Evolutionary conservation across 2,888 invertebrate species (phyloP).

Genomic region (Drosophila kokeensis): DNA sequence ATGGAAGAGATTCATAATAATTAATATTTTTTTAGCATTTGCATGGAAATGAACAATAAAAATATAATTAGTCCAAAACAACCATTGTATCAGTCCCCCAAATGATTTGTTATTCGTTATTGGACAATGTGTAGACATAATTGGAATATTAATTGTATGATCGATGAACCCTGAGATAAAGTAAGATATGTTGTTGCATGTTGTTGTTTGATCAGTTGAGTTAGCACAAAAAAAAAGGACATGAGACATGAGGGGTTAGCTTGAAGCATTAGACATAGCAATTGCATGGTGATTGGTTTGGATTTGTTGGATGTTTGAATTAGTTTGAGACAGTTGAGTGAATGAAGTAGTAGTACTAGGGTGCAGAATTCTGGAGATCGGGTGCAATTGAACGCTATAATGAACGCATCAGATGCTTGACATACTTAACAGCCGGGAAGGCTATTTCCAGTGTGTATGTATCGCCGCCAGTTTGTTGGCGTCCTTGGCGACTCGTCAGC

Average conservation of each 20-base stretch:
- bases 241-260: slow-evolving; percentile 51
- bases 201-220: slow-evolving; percentile 5
- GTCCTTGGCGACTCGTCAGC: slow-evolving; percentile 89
- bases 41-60: neutral
- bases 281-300: slow-evolving; percentile 30
- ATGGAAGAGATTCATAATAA: neutral
- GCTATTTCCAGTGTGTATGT: slow-evolving; percentile 96
- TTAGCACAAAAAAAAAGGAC: slow-evolving; percentile 53
- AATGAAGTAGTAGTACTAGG: slow-evolving; percentile 51
- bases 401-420: slow-evolving; percentile 68
- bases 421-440: slow-evolving; percentile 96
- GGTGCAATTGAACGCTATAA: slow-evolving; percentile 52
- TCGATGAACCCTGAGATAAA: neutral
- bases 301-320: slow-evolving; percentile 33
- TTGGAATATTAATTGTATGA: neutral
- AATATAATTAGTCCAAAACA: neutral
- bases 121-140: neutral
- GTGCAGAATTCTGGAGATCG: slow-evolving; percentile 62
- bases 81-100: neutral
- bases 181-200: neutral
- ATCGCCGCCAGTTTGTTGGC: slow-evolving; percentile 91
- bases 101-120: neutral
- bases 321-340: slow-evolving; percentile 58
- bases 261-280: slow-evolving; percentile 50
- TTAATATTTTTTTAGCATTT: slow-evolving; percentile 4